These are phyloP conservation scores for Pampus argenteus DNA, from an alignment of 2,797 vertebrate genomes.

Conservation along the genomic window DNA sequence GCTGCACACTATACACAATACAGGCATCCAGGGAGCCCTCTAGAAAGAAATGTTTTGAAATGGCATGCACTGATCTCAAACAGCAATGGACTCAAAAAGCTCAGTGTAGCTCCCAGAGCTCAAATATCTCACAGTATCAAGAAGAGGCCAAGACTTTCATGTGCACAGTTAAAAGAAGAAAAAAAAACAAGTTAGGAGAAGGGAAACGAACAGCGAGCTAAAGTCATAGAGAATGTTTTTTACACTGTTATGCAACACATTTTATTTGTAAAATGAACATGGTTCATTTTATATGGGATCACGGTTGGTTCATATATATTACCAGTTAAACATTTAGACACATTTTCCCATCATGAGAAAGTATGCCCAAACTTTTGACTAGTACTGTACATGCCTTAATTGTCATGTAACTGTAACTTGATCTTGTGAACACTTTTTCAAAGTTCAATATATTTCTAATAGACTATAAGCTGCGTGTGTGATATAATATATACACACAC, in stretches of 20 bases:
- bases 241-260: slow-evolving; percentile 24
- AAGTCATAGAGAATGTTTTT: slow-evolving; percentile 12
- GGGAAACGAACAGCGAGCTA: background rate
- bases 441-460: background rate
- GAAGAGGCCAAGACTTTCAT: slow-evolving; percentile 24
- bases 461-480: background rate
- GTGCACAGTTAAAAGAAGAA: slow-evolving; percentile 15
- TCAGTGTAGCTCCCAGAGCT: slow-evolving; percentile 16
- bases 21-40: slow-evolving; percentile 35
- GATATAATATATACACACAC: background rate
- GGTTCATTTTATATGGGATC: no score
- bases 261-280: slow-evolving; percentile 44
- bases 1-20: slow-evolving; percentile 28
- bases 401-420: background rate
- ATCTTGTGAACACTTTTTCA: background rate
- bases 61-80: slow-evolving; percentile 43
- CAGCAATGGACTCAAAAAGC: slow-evolving; percentile 34
- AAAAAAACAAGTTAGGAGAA: slow-evolving; percentile 4
- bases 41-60: slow-evolving; percentile 26
- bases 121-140: slow-evolving; percentile 11
- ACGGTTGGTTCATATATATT: background rate
- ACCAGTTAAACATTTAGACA: no score
- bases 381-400: background rate
- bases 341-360: no score
- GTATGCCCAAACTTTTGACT: no score